Base-by-base conservation (phyloP, 53 echinoderm and acorn worm genomes). In the Stichopus horrens region DNA sequence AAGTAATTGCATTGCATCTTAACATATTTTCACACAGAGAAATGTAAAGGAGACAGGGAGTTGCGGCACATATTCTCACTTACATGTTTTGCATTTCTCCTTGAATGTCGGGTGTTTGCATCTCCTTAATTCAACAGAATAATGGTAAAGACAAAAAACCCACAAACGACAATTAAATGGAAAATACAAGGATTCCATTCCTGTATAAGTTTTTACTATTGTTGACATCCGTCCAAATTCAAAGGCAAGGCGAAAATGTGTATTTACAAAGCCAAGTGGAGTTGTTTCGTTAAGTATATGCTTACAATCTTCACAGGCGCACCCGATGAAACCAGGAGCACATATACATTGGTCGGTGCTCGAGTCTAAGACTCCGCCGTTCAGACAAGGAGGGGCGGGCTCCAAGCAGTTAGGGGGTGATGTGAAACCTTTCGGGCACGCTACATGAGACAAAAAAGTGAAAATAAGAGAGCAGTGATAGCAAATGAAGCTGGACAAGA, bases 241-340 rank as follows among this genome's bases (percentile, higher is more conserved):
- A 8, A 19, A 23, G 11, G 75, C 8, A 75, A 21, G 8, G 19
- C 23, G 20, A 23, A 8, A 75, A 65, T 9, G 8, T 9, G 14
- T 9, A 14, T 14, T 65, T 65, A 66, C 67, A 66, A 14, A 11
- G 18, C 67, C 67, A 66, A 66, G 11, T 63, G 63, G 16, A 63
- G 10, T 13, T 13, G 4, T 16, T 13, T 63, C 11, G 19, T 37
- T n/a, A n/a, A 9, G 13, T 9, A 4, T 75, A 9, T 22, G 19
- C 75, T 75, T 75, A 75, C 75, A 13, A 18, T 37, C 19, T 75
- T 75, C 75, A 75, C 75, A 75, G 19, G 13, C 75, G 19, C 75
- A 75, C 5, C 75, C 75, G 75, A 18, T 19, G 19, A 75, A 75
- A 9, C 75, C 75, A 37, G 75, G 75, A 22, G 75, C 75, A 75